Evolutionary conservation across 2,797 vertebrate genomes (phyloP), one percentile per base, ranked within the genome.

Genomic region (Harpagifer antarcticus): DNA sequence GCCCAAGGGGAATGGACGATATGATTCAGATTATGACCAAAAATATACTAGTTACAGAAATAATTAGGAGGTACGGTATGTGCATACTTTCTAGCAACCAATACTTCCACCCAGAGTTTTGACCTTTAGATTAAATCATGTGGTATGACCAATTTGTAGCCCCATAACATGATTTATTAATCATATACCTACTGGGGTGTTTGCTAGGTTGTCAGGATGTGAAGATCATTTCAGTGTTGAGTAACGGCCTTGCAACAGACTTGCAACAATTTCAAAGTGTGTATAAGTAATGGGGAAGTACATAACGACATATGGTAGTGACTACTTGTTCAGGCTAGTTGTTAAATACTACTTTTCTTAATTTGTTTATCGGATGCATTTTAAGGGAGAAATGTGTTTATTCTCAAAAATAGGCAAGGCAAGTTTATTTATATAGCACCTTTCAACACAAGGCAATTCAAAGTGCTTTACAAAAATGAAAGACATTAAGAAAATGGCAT

Each of bases 111-210:
- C 8, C n/a, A 19, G 9, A 8, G 15, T 19, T 72, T 78, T 57
- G 70, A 68, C 76, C 76, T 72, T 73, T 78, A 61, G 19, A 67
- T 43, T n/a, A 45, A 72, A 27, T 52, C 37, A 10, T 50, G 58
- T 63, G 64, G 48, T 53, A 37, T 8, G 44, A 49, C 43, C 50
- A 37, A 67, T 60, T 33, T 67, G 5, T 23, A 33, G 50, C 56
- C 3, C 15, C 69, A 62, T 50, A 16, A 3, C 27, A 40, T 63
- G 63, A 57, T 33, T 72, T 78, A 62, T 72, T 61, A 57, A 78
- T 70, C 27, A 47, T 19, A n/a, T n/a, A n/a, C 12, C 19, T 12
- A 33, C 47, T 54, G 23, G 16, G 27, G 57, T 31, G 17, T 53
- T 47, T 31, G n/a, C 20, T 5, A 0, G 43, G 16, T 11, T 65